Evolutionary conservation across 2,113 vertebrate species (phyloP).

Genomic region (Morphnarchus princeps): DNA sequence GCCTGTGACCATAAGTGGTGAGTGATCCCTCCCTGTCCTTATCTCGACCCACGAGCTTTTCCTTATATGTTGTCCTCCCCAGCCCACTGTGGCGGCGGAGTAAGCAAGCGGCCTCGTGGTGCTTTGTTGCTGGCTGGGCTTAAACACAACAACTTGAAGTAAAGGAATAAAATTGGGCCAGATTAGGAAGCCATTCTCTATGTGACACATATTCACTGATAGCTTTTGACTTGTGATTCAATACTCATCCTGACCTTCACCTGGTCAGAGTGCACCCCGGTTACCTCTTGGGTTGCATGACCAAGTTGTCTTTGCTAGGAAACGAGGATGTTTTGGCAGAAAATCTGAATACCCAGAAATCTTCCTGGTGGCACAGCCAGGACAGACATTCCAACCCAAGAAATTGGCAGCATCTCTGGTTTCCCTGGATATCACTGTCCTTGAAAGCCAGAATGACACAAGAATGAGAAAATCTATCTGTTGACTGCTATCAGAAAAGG

Average conservation of each 20-base stretch:
- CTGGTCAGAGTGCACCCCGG: fast-evolving
- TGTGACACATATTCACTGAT: background rate
- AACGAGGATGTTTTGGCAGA: background rate
- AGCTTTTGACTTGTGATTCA: background rate
- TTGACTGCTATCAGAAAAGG: background rate
- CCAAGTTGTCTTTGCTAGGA: background rate
- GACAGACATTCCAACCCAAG: background rate
- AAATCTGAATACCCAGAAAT: background rate
- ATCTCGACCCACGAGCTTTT: too few relatives aligned
- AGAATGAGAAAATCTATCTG: background rate
- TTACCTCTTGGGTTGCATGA: background rate
- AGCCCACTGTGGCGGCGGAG: too few relatives aligned
- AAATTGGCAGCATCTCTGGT: background rate
- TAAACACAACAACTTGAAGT: background rate
- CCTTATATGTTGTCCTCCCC: too few relatives aligned
- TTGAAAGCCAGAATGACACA: background rate
- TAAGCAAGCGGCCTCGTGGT: too few relatives aligned
- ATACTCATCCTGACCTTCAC: background rate
- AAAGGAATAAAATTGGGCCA: background rate
- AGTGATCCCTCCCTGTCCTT: too few relatives aligned
- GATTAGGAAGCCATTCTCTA: background rate
- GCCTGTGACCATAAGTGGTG: too few relatives aligned
- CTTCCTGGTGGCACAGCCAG: background rate
- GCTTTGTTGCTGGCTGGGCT: too few relatives aligned
- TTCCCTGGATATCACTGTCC: background rate